Evolutionary conservation across 2,113 vertebrate species (phyloP), one percentile per base, ranked within the genome.

Genomic region (Halcyon senegalensis): DNA sequence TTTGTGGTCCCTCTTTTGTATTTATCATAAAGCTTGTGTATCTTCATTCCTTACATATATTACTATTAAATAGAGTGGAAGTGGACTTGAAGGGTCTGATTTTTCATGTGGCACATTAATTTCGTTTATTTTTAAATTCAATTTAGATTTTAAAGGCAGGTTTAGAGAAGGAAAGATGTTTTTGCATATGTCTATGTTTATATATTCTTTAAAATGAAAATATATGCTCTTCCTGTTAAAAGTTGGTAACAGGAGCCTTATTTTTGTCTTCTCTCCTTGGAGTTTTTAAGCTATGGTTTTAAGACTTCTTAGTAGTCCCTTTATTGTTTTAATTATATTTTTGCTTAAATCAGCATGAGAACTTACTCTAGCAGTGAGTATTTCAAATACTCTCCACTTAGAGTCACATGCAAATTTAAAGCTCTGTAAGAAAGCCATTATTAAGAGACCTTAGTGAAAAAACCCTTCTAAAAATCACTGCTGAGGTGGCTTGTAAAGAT

Each of bases 401-500:
- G 85, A 87, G 33, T 82, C 30, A 48, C 11, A 73, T 10, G 11
- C 79, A 55, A 75, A 67, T 87, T 27, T 91, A 78, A 85, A 93
- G 8, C 50, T 58, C 30, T 66, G 11, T 37, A 66, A 82, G 24
- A 79, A 89, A 93, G 58, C 9, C 4, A 41, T 69, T 87, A 64
- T 51, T 73, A 64, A 53, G 44, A 72, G 30, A 73, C 2, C 21
- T 73, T 53, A 73, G 44, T 69, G 33, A 7, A 31, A 48, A 39
- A 59, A 46, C 46, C 46, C 15, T 62, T 63, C 9, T 66, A 86
- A 90, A 94, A 80, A 73, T 90, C 83, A 77, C 44, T 84, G 17
- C 72, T 60, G 83, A 92, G 69, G 20, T 68, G 17, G 39, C 43
- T 95, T 96, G 37, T 77, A 80, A 96, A 88, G 46, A 77, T 80